Evolutionary conservation across 2,888 invertebrate genomes (phyloP), one percentile per base, ranked within the genome.

Genomic region (Pseudococcus jackbeardsleyi): DNA sequence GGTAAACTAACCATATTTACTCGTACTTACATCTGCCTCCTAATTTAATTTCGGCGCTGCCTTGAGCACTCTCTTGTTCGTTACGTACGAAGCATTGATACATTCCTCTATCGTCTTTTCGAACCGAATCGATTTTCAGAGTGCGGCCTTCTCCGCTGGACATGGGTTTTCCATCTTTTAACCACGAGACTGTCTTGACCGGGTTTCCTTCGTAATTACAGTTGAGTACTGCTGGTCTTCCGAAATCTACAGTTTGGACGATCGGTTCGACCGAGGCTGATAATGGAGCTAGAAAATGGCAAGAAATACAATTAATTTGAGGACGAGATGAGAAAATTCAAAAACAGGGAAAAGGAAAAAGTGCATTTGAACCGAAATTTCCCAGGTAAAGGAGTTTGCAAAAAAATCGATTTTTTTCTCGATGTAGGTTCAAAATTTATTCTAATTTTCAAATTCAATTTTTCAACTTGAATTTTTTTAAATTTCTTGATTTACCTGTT

Each of bases 21-120:
- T 33, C 26, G 26, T 90, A 93, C 94, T 92, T 91, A 95, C 95
- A 97, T 93, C 97, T 93, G 92, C 98, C 98, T 91, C 98, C 98
- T 89, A 98, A 94, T 92, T 97, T 96, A 88, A 98, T 93, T 93
- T 98, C 98, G 85, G 96, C 97, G 88, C 96, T 96, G 1, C 97
- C 97, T 91, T 98, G 97, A 0, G 97, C 97, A 91, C 96, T 97
- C 92, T 98, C 97, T 91, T 97, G 96, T 90, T 97, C 97, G 91
- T 98, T 98, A 88, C 97, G 94, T 86, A 97, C 96, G 91, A 98
- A 97, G 91, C 98, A 98, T 91, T 98, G 98, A 92, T 98, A 98
- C 98, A 98, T 98, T 91, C 98, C 98, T 91, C 97, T 97, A 92
- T 98, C 98, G 92, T 97, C 97, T 91, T 98, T 96, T 92, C 96